These are phyloP conservation scores for Terrapene triunguis DNA, from an alignment of 2,113 vertebrate species.

Conservation along the genomic window DNA sequence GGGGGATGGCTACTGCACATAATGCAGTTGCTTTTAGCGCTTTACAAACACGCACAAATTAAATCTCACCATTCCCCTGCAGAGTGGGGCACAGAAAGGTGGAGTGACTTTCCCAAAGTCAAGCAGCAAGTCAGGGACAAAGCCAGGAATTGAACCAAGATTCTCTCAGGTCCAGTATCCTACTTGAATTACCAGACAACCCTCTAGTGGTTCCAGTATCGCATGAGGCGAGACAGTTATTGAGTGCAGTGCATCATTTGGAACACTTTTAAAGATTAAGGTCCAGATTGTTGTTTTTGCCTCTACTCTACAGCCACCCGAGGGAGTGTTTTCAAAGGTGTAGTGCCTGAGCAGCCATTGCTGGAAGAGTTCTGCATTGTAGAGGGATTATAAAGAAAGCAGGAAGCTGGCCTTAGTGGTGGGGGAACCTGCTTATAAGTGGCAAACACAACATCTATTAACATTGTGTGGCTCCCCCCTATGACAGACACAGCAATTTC, in stretches of 20 bases:
- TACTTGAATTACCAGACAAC: neutral
- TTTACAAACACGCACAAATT: neutral
- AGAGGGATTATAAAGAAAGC: neutral
- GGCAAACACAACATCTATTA: neutral
- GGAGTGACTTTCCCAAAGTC: neutral
- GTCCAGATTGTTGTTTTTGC: neutral
- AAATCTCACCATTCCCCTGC: neutral
- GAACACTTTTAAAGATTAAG: neutral
- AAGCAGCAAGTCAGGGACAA: neutral
- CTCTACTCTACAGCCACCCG: too few relatives aligned
- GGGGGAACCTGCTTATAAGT: neutral
- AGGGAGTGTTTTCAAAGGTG: neutral
- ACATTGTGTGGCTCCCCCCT: neutral
- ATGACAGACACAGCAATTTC: neutral
- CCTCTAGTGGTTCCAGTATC: neutral
- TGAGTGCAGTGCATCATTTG: neutral
- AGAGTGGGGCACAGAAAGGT: neutral
- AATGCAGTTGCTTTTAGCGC: neutral
- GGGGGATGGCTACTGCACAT: neutral
- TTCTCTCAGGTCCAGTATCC: neutral
- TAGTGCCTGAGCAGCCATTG: neutral
- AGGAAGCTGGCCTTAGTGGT: neutral
- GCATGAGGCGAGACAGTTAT: neutral
- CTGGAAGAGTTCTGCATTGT: neutral
- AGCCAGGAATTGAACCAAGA: neutral